Evolutionary conservation across 2,797 vertebrate species (phyloP), one percentile per base, ranked within the genome.

Genomic region (Syngnathus acus): DNA sequence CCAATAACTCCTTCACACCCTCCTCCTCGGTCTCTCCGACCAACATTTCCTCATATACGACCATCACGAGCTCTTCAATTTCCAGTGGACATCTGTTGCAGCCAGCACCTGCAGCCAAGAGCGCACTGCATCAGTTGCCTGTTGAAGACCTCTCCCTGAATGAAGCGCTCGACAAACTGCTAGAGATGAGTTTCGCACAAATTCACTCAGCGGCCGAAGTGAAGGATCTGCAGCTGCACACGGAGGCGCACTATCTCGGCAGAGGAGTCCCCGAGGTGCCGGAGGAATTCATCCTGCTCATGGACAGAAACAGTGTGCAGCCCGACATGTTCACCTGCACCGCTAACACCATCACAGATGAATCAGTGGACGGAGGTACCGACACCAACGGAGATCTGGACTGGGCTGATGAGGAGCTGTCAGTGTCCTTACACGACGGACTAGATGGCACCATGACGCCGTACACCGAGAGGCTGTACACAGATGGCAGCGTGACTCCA

Each of bases 331-430:
- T 83, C 64, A 72, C 79, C 10, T 83, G 84, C n/a, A 84, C 80
- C 78, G 85, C 81, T 19, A 85, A 82, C 79, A 87, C 82, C 3
- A 78, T 86, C 66, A 86, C 82, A 0, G 87, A 88, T 0, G 86
- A 79, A 1, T 87, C 87, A 0, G 78, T 88, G 66, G 87, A 87
- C 66, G 86, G 76, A 64, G 66, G 76, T 63, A 84, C 54, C 0
- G 80, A 69, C 0, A 81, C 84, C 43, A 89, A 83, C 55, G 85
- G 84, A 13, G 89, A 91, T 9, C 71, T 90, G 72, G 90, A 92
- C 77, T 92, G 91, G 91, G 88, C 87, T 0, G 92, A 92, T 0
- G 90, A 90, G 77, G 90, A 91, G 51, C 78, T 92, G 26, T 92
- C 91, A 9, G 68, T 90, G 82, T 87, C 87, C 47, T 77, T 89